Conservation (phyloP, 2,113 vertebrate species). For the Heterochromis multidens region DNA sequence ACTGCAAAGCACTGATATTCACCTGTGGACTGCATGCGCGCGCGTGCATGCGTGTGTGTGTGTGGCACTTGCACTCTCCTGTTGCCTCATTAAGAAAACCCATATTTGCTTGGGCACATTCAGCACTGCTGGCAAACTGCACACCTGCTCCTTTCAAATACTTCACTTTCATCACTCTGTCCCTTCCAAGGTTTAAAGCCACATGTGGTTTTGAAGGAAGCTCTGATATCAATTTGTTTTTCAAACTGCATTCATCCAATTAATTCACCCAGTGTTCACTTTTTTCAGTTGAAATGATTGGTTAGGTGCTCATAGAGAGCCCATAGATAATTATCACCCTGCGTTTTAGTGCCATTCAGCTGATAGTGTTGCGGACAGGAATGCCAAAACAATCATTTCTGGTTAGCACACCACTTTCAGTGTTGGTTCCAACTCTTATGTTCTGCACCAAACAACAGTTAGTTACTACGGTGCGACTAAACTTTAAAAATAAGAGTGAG, state of each 20-base stretch:
- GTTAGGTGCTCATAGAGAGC: not conserved
- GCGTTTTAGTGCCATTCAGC: not conserved
- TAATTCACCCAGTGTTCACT: not conserved
- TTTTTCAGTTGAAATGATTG: not conserved
- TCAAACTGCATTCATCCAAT: not conserved
- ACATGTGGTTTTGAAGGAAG: not conserved
- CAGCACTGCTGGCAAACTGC: constrained; percentile 29
- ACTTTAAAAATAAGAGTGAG: too few species aligned
- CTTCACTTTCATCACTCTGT: not conserved
- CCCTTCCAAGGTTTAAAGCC: not conserved
- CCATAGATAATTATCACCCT: not conserved
- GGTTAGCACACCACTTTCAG: not conserved
- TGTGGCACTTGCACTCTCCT: constrained; percentile 35
- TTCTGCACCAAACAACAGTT: not conserved
- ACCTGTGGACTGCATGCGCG: constrained; percentile 12
- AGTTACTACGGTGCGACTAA: too few species aligned
- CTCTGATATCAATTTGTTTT: not conserved
- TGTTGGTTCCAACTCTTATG: not conserved
- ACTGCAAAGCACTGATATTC: constrained; percentile 12
- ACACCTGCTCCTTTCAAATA: constrained; percentile 18
- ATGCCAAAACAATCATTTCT: not conserved
- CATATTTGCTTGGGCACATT: constrained; percentile 54
- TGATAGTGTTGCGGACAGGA: not conserved
- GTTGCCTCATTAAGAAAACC: constrained; percentile 63
- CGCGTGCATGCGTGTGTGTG: not conserved